Percentiles rank a stretch among this genome's conserved stretches.
These are phyloP conservation scores for Aspidapion aeneum DNA, from an alignment of 2,888 invertebrate genomes.

Conservation along the genomic window DNA sequence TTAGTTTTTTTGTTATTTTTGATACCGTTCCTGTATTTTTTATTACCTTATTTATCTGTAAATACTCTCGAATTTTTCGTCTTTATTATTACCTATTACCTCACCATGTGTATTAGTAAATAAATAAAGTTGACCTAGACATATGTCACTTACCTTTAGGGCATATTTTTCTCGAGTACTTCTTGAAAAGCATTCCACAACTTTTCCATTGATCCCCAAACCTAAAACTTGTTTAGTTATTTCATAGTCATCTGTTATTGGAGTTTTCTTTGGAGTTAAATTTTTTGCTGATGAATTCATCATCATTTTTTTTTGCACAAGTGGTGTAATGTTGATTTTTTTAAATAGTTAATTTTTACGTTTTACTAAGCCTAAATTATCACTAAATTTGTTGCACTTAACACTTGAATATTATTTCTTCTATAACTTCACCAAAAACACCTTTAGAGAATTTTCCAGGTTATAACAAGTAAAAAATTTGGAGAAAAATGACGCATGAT, in stretches of 20 bases:
- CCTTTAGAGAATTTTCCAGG: neutral
- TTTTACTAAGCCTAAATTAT: neutral
- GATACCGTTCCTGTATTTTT: too few relatives aligned
- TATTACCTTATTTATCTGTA: too few relatives aligned
- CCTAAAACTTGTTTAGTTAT: constrained; percentile 92
- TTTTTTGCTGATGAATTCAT: constrained; percentile 29
- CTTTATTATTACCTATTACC: too few relatives aligned
- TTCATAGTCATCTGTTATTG: constrained; percentile 86
- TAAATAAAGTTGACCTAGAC: neutral
- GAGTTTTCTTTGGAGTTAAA: constrained; percentile 67
- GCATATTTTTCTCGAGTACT: constrained; percentile 78
- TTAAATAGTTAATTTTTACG: neutral
- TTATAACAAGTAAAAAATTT: neutral
- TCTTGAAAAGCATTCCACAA: constrained; percentile 88
- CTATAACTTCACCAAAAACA: neutral
- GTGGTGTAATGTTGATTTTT: constrained; percentile 17
- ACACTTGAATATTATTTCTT: neutral
- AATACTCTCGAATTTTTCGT: too few relatives aligned
- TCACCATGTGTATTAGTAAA: too few relatives aligned
- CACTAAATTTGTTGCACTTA: neutral
- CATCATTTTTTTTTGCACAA: constrained; percentile 19
- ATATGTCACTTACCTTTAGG: constrained; percentile 66
- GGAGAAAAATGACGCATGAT: neutral
- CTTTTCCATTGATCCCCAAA: constrained; percentile 97
- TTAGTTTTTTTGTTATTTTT: too few relatives aligned